These are phyloP conservation scores for Hapalemur alaotrensis DNA, from an alignment of 2,797 vertebrate species.

Conservation along the genomic window DNA sequence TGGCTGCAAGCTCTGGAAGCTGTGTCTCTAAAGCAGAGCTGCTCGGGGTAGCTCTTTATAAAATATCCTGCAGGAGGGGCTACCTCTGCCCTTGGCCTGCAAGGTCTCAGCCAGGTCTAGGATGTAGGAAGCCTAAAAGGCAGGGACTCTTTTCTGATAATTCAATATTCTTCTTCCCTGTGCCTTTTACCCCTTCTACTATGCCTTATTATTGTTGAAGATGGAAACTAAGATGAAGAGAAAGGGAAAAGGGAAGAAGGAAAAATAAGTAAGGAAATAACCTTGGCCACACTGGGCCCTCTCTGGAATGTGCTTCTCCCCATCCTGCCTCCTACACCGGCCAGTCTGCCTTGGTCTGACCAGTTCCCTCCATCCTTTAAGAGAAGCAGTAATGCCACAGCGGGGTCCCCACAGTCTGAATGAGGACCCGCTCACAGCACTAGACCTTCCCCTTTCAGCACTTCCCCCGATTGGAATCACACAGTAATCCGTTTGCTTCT, in stretches of 20 bases:
- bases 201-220: neutral
- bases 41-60: neutral
- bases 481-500: neutral
- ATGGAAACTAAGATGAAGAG: neutral
- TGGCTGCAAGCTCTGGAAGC: neutral
- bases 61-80: neutral
- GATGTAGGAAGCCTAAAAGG: neutral
- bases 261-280: neutral
- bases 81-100: neutral
- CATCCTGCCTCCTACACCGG: neutral
- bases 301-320: neutral
- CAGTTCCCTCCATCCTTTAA: neutral
- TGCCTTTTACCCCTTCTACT: neutral
- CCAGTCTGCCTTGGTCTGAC: neutral
- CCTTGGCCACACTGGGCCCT: neutral
- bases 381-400: neutral
- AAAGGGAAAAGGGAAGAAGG: neutral
- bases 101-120: neutral
- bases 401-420: neutral
- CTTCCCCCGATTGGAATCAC: neutral
- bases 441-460: neutral
- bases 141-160: neutral
- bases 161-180: neutral
- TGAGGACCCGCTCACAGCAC: neutral
- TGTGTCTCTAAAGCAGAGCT: neutral